Percentiles rank a stretch among this genome's conserved stretches.
These are phyloP conservation scores for Procambarus clarkii DNA, from an alignment of 1,140 invertebrate species.

Conservation along the genomic window DNA sequence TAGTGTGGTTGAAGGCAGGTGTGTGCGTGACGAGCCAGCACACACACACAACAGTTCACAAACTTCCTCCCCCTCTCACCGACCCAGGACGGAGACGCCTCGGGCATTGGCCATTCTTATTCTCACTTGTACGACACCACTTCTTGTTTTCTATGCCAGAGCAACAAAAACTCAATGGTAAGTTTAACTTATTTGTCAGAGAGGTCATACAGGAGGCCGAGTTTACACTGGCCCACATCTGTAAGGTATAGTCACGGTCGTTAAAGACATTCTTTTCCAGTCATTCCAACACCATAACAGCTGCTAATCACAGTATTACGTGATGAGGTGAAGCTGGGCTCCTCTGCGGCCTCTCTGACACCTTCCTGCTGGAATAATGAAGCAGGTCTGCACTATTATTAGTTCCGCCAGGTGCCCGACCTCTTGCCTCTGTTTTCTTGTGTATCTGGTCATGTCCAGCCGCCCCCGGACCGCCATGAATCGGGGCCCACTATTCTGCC, in stretches of 20 bases:
- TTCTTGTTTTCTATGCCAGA: conserved; percentile 76
- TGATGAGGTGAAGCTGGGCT: background rate
- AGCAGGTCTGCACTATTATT: conserved; percentile 38
- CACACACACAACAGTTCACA: conserved; percentile 20
- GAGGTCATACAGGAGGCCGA: conserved; percentile 7
- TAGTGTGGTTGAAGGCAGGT: background rate
- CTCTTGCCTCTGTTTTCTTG: conserved; percentile 35
- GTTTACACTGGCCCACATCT: background rate
- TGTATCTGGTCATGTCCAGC: conserved; percentile 30
- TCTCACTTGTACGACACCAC: conserved; percentile 76
- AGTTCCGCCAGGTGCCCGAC: conserved; percentile 21
- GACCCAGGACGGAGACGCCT: conserved; percentile 77
- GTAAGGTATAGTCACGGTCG: background rate
- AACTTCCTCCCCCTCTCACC: conserved; percentile 74
- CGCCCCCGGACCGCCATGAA: background rate
- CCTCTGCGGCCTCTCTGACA: background rate
- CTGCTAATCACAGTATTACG: background rate
- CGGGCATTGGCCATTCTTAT: conserved; percentile 77
- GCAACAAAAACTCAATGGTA: conserved; percentile 78
- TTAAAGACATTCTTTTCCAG: background rate
- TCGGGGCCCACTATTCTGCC: background rate
- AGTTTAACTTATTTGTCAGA: conserved; percentile 30
- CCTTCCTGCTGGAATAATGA: conserved; percentile 34
- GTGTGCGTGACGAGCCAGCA: conserved; percentile 12
- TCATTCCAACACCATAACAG: background rate